Base-by-base conservation (phyloP, 2,797 vertebrate genomes). In the Momotus momota region DNA sequence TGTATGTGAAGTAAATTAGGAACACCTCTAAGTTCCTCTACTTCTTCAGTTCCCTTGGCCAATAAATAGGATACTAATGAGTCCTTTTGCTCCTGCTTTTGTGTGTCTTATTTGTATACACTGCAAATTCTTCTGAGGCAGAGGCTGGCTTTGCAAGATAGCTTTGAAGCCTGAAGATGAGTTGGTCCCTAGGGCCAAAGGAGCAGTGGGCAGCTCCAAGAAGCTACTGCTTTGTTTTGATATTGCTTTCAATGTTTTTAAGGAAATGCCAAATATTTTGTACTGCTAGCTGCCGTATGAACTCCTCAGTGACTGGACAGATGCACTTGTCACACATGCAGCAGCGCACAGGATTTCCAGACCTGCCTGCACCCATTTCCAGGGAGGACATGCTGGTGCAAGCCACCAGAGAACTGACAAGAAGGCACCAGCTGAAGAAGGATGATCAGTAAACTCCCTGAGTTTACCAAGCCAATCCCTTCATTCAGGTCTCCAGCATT, bases 181-280 rank as follows among this genome's bases (percentile, higher is more conserved):
- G 2, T 31, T 58, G 13, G 10, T 65, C 11, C 18, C 43, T 45
- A 25, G 27, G 9, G 26, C 38, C 23, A 46, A 60, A 81, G 27
- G 14, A 67, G 8, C 10, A 16, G 14, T 35, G 20, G 4, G 3
- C 20, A 65, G 9, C 19, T 77, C 41, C 52, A 38, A 67, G 49
- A 66, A 80, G 18, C 25, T 57, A 23, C 26, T 16, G 4, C 45
- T 86, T 81, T 74, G 14, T 51, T 88, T 64, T 51, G 52, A 57
- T 58, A 35, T 3, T 22, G 16, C 16, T 83, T 77, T 70, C 8
- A n/a, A 7, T 14, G 12, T 89, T 87, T 74, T 80, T 16, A 49
- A 78, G 41, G n/a, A 57, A 70, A 62, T 0, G 0, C 23, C 65
- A 22, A 9, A 6, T 2, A 3, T 48, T 77, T 20, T 2, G 3